Base-by-base conservation (phyloP, 2,888 invertebrate genomes). In the Tigriopus californicus region DNA sequence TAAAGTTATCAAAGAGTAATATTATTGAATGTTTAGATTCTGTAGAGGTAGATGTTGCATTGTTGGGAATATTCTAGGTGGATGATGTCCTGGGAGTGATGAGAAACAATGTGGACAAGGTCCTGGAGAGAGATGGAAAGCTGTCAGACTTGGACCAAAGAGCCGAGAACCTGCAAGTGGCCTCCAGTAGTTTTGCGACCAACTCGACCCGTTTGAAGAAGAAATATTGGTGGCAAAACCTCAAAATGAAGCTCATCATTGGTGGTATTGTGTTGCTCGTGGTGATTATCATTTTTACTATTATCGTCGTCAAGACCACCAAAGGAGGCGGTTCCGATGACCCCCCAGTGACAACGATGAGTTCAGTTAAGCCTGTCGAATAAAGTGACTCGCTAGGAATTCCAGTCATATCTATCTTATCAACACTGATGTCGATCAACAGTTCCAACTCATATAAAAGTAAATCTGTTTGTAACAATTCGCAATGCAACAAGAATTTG, bases 41-140 rank as follows among this genome's bases (percentile, higher is more conserved):
- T n/a, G n/a, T n/a, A n/a, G n/a, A n/a, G n/a, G n/a, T n/a, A n/a
- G n/a, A 49, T 8, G 4, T 49, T 22, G 15, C 2, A 20, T 22
- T 49, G 5, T 8, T 49, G 22, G 22, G 22, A 49, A 22, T 44
- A n/a, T 44, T 44, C 46, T 33, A 63, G 52, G 63, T 63, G 33
- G 49, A 63, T 22, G 63, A 63, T n/a, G 63, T 63, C 11, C 61
- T 63, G 20, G 62, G 24, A 15, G 62, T 63, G 25, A 62, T 63
- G 62, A 60, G 55, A 57, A 52, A 55, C 20, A 63, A 63, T 42
- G 62, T 63, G 42, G 57, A 61, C 15, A 52, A 60, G 44, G 60
- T 63, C 18, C 55, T 62, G 42, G 61, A 61, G 56, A 44, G 63
- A 12, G 63, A 62, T 20, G 61, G 60, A 18, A 52, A 51, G n/a